Conservation (phyloP, 2,888 invertebrate genomes). For the Microctonus brassicae region DNA sequence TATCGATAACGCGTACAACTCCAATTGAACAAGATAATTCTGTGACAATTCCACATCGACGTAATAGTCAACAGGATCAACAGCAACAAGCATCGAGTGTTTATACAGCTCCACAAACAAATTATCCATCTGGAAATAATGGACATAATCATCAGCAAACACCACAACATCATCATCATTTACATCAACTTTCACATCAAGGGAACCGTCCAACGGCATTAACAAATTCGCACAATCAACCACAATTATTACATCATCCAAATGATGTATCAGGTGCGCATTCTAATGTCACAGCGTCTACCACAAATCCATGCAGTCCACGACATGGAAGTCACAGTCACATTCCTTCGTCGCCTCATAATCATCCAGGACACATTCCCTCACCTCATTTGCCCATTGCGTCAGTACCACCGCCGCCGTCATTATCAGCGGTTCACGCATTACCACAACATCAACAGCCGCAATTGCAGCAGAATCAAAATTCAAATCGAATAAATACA, state of each 20-base stretch:
- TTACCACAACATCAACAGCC: slow-evolving; percentile 58
- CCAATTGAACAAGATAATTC: slow-evolving; percentile 11
- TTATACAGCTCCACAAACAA: slow-evolving; percentile 38
- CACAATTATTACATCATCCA: slow-evolving; percentile 37
- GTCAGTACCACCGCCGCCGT: slow-evolving; percentile 41
- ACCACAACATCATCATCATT: slow-evolving; percentile 35
- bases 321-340: slow-evolving; percentile 57
- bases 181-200: slow-evolving; percentile 40
- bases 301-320: slow-evolving; percentile 54
- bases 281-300: slow-evolving; percentile 42
- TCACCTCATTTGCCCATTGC: slow-evolving; percentile 54
- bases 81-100: slow-evolving; percentile 44
- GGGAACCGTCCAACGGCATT: slow-evolving; percentile 30
- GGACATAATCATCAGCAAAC: slow-evolving; percentile 40
- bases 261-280: slow-evolving; percentile 37
- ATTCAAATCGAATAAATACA: slow-evolving; percentile 57
- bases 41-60: slow-evolving; percentile 1
- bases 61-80: slow-evolving; percentile 43
- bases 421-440: slow-evolving; percentile 35
- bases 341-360: slow-evolving; percentile 63
- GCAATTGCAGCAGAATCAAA: slow-evolving; percentile 50
- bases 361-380: slow-evolving; percentile 62
- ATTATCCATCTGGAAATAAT: slow-evolving; percentile 41
- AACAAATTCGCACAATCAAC: slow-evolving; percentile 40
- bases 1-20: slow-evolving; percentile 16